Base-by-base conservation (phyloP, 2,113 vertebrate genomes). In the Embiotoca jacksoni region DNA sequence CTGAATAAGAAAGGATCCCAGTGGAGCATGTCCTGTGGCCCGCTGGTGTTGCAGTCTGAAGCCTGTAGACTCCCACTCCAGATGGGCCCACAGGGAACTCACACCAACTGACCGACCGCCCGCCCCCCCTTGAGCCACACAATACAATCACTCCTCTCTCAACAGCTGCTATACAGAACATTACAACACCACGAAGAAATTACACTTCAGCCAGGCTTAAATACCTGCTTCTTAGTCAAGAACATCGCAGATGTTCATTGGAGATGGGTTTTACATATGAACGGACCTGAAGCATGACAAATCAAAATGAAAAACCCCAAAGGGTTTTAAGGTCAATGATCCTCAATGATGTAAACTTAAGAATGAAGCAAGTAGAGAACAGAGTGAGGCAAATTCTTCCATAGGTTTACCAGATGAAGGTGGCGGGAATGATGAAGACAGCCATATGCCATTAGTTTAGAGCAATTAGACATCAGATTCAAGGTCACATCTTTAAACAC, bases 1-100 rank as follows among this genome's bases (percentile, higher is more conserved):
- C 64, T 82, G 88, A 89, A 91, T 90, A 87, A 93, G 89, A 93
- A 88, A 84, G 83, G 80, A 83, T 73, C 5, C 82, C 92, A 93
- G 64, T 89, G 81, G 86, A 92, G 86, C 92, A 78, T 92, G 84
- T 91, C 90, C 61, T 84, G 71, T 80, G 77, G 82, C 75, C 76
- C 59, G 11, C 64, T 74, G 80, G 80, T 78, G 64, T 70, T 35
- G 46, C 72, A 60, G 78, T 83, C 81, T 65, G 68, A 84, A 62
- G 76, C 65, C 62, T 82, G 65, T 64, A 83, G 61, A 41, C 83
- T 86, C 79, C 83, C 82, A 77, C 85, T 90, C 90, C 92, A 93
- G 91, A 94, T 92, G 91, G 91, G 73, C 77, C 89, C 72, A 57
- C 6, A 78, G 79, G 80, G 90, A 92, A 84, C 83, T 89, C 83